Conservation (phyloP, 2,888 invertebrate species). For the Camponotus fellah region DNA sequence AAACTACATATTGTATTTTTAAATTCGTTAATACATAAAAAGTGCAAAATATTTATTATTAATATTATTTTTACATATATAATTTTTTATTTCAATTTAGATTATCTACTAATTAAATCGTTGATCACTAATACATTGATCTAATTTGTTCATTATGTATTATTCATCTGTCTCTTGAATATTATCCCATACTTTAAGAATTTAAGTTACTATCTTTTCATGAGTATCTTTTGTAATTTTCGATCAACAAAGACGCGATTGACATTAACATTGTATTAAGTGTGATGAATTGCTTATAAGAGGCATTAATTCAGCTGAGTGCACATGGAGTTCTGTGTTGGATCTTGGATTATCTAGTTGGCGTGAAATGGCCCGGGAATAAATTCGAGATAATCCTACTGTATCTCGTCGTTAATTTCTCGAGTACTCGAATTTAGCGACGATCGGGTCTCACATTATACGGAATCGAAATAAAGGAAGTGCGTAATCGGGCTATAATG, state of each 20-base stretch:
- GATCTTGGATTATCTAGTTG: conserved; percentile 55
- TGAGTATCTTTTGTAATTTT: not conserved
- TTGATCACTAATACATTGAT: not conserved
- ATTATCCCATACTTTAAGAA: not conserved
- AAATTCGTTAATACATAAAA: not conserved
- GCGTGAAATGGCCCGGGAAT: conserved; percentile 53
- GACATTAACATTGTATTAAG: conserved; percentile 39
- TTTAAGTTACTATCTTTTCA: not conserved
- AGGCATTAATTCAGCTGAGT: conserved; percentile 48
- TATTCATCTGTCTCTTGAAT: not conserved
- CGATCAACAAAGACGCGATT: not conserved
- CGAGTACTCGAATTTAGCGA: not conserved
- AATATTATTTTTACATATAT: not conserved
- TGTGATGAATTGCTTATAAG: conserved; percentile 42
- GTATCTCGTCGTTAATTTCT: conserved; percentile 51
- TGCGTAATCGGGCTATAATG: conserved; percentile 28
- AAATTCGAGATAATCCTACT: conserved; percentile 53
- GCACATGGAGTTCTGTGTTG: conserved; percentile 46
- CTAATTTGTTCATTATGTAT: not conserved
- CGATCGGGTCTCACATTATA: not conserved
- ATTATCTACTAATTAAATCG: not conserved
- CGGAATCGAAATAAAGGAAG: conserved; percentile 16
- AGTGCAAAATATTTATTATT: not conserved
- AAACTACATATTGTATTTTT: not conserved
- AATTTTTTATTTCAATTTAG: not conserved